phyloP scores from a whole-genome alignment of 1,140 invertebrate genomes.

The Bombyx mandarina region DNA sequence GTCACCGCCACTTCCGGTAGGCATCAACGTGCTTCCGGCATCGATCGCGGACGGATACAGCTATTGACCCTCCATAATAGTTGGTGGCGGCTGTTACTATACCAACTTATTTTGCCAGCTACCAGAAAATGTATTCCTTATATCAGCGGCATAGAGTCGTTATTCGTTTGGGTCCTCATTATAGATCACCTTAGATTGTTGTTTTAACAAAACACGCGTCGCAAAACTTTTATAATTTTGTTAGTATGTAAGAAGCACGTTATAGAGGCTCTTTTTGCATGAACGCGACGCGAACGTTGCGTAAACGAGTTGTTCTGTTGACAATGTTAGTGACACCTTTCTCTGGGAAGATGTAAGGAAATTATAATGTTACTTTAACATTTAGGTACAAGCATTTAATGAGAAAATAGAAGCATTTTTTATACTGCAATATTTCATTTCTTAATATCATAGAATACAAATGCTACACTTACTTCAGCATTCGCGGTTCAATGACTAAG shows the following conservation, averaged over 20 bases:
- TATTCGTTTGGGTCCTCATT: constrained; percentile 1
- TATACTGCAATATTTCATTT: too few relatives aligned
- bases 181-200: constrained; percentile 1
- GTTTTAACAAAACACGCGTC: constrained; percentile 6
- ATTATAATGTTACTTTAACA: too few relatives aligned
- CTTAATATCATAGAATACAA: too few relatives aligned
- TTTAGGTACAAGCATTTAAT: too few relatives aligned
- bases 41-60: constrained; percentile 39
- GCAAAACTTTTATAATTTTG: constrained; percentile 20
- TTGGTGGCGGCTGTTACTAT: constrained; percentile 27
- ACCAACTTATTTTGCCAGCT: constrained; percentile 22
- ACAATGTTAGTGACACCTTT: constrained; percentile 2
- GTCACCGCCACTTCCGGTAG: constrained; percentile 32
- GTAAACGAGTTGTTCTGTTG: constrained; percentile 2
- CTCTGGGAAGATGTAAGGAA: neutral
- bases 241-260: constrained; percentile 10
- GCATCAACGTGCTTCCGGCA: constrained; percentile 28
- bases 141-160: constrained; percentile 14
- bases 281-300: constrained; percentile 1
- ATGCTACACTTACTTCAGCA: too few relatives aligned
- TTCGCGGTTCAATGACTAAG: too few relatives aligned
- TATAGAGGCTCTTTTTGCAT: constrained; percentile 3
- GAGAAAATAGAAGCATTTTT: too few relatives aligned
- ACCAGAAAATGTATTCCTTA: constrained; percentile 13
- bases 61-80: constrained; percentile 43